Base-by-base conservation (phyloP, 2,113 vertebrate genomes). In the Daphoenositta chrysoptera region DNA sequence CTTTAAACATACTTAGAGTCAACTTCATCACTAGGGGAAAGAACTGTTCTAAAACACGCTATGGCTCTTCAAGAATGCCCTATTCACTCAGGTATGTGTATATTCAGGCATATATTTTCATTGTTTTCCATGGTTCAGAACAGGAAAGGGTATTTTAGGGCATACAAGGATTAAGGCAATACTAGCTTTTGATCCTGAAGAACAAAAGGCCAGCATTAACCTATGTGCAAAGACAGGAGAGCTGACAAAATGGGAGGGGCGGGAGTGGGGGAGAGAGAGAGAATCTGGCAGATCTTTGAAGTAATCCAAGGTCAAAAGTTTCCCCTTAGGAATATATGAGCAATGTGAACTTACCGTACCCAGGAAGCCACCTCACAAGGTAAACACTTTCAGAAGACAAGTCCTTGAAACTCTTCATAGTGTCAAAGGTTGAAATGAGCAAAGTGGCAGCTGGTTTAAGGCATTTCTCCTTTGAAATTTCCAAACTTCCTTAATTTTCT, bases 241-340 rank as follows among this genome's bases (percentile, higher is more conserved):
- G 40, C 75, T 80, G 79, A 73, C 42, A 80, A 94, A 96, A 89
- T 51, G 13, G n/a, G 28, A 33, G 26, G 30, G 26, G 45, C 0
- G 22, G 28, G 26, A 31, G 24, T n/a, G 7, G 7, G 37, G 11
- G 4, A 11, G n/a, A 71, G 54, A 30, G 11, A 89, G 40, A 85
- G 31, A 94, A 76, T 80, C 54, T 50, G 58, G 92, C 63, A 86
- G 82, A 90, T 54, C 90, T 94, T 96, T 95, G 87, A 96, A 94
- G 82, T 92, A 87, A 96, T 60, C 79, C 71, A 94, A 95, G 90
- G 94, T 92, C 93, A 96, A 93, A 96, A 94, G 90, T 88, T 96
- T 96, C 60, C 82, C 81, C 72, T 83, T 83, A 80, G 84, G 80
- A 94, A 72, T 86, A 96, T 44, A 95, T 31, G 68, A 93, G 70